Evolutionary conservation across 2,113 vertebrate species (phyloP).

Genomic region (Carollia perspicillata): DNA sequence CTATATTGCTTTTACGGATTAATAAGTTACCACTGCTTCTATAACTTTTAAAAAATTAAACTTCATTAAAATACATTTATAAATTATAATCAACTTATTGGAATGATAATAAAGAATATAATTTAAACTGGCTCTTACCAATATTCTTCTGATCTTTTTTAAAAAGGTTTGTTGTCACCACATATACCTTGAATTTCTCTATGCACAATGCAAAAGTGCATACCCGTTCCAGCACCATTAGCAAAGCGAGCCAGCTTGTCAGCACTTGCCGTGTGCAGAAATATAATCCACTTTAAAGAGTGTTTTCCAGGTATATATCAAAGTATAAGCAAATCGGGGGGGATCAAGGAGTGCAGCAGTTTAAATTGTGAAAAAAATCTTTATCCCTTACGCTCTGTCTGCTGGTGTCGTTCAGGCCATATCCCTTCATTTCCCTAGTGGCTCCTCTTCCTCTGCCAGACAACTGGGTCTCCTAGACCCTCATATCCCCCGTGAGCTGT

Average conservation of each 20-base stretch:
- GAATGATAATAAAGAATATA: neutral
- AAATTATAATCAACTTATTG: neutral
- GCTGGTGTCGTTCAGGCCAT: neutral
- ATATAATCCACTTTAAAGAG: neutral
- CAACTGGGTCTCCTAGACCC: neutral
- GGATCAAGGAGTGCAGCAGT: neutral
- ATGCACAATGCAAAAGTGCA: neutral
- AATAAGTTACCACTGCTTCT: neutral
- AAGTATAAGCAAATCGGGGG: neutral
- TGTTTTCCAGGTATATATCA: neutral
- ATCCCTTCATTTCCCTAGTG: neutral
- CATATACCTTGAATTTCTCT: neutral
- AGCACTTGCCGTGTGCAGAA: neutral
- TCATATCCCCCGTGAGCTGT: neutral
- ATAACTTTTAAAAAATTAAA: neutral
- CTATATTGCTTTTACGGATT: neutral
- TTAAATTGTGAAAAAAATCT: neutral
- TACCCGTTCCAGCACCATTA: neutral
- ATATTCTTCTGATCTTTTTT: neutral
- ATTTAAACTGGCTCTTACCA: neutral
- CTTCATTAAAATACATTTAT: neutral
- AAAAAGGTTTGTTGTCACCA: neutral
- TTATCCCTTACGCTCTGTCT: neutral
- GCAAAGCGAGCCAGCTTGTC: neutral
- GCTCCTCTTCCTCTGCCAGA: neutral